Conservation (phyloP, 2,797 vertebrate genomes). For the Avahi laniger region DNA sequence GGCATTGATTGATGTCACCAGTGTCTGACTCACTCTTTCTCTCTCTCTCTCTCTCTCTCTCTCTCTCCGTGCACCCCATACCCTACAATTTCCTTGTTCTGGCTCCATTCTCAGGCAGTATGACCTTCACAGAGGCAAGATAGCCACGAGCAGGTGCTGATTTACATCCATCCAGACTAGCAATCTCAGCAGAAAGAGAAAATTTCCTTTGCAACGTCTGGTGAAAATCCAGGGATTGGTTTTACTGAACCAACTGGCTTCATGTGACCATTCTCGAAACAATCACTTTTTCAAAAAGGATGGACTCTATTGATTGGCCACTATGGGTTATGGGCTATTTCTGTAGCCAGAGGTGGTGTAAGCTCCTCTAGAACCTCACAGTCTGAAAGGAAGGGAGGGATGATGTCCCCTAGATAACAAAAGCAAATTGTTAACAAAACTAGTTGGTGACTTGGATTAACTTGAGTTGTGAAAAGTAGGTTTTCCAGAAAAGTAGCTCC, state of each 20-base stretch:
- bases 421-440: neutral
- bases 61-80: neutral
- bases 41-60: neutral
- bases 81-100: neutral
- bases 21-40: neutral
- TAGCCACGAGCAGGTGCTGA: neutral
- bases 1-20: neutral
- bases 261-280: neutral
- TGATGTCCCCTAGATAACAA: neutral
- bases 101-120: neutral
- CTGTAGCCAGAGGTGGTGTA: neutral
- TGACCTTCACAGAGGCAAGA: neutral
- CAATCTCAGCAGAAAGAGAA: neutral
- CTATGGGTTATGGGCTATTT: neutral
- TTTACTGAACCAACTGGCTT: neutral
- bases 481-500: neutral
- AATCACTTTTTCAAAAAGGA: neutral
- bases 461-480: neutral
- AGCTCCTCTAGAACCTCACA: neutral
- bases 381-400: neutral
- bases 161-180: neutral
- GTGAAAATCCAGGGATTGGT: neutral
- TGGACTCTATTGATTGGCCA: neutral
- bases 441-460: neutral
- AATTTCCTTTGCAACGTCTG: neutral